Percentiles rank a stretch among this genome's conserved stretches.
phyloP scores from a whole-genome alignment of 2,888 invertebrate genomes.

The Ctenicera cuprea region DNA sequence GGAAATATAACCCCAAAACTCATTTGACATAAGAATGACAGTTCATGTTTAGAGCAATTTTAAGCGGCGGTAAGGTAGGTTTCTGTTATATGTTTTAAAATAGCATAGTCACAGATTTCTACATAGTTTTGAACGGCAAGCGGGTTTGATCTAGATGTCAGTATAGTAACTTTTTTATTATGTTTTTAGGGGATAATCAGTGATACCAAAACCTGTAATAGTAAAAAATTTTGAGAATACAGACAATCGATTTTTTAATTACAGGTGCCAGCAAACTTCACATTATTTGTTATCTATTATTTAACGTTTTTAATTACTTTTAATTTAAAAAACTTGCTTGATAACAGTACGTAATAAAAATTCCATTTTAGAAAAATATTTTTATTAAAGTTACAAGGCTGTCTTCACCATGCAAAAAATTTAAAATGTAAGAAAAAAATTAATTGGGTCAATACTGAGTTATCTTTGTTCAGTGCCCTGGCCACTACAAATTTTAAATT shows the following conservation, averaged over 20 bases:
- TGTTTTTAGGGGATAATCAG: too few relatives aligned
- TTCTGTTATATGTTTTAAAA: too few relatives aligned
- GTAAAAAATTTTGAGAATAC: not conserved
- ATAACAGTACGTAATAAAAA: too few relatives aligned
- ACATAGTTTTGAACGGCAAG: too few relatives aligned
- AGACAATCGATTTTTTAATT: not conserved
- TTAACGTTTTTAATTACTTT: not conserved
- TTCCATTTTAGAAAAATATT: too few relatives aligned
- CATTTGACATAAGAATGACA: constrained; percentile 10
- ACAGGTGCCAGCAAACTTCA: not conserved
- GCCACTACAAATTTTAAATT: constrained; percentile 23
- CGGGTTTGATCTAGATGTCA: too few relatives aligned
- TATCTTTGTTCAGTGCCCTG: constrained; percentile 14
- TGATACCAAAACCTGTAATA: not conserved
- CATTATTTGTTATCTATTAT: not conserved
- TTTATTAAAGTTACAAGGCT: too few relatives aligned
- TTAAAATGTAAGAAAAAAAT: too few relatives aligned
- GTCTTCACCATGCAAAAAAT: too few relatives aligned
- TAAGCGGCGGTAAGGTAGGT: too few relatives aligned
- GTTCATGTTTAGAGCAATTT: not conserved
- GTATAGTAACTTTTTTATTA: not conserved
- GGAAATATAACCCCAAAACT: constrained; percentile 14
- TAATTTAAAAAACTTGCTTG: too few relatives aligned
- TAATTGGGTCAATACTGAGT: constrained; percentile 18
- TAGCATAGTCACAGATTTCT: too few relatives aligned